Evolutionary conservation across 2,888 invertebrate genomes (phyloP).

Genomic region (Hedya salicella): DNA sequence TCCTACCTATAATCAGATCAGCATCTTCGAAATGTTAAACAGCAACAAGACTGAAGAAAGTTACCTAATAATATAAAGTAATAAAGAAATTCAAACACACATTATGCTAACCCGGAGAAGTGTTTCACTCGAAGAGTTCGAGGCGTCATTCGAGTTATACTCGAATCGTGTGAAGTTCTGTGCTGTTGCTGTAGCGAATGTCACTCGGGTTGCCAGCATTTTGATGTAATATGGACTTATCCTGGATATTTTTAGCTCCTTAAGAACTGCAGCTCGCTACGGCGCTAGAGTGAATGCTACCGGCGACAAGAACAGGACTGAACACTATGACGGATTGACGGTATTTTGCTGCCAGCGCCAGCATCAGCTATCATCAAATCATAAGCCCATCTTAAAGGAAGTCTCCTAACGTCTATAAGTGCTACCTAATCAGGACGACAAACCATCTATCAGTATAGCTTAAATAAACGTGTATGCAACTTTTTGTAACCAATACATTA

Average conservation of each 20-base stretch:
- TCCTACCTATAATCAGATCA: background rate
- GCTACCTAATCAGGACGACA: too few relatives aligned
- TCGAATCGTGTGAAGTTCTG: slow-evolving; percentile 19
- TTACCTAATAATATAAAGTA: slow-evolving; percentile 30
- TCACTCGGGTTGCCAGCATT: slow-evolving; percentile 8
- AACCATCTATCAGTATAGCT: too few relatives aligned
- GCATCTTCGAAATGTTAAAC: background rate
- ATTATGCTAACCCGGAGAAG: slow-evolving; percentile 23
- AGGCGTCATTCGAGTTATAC: slow-evolving; percentile 26
- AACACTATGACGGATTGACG: too few relatives aligned
- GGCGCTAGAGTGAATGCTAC: too few relatives aligned
- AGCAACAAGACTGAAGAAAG: slow-evolving; percentile 12
- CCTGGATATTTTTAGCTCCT: background rate
- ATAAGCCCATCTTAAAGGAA: too few relatives aligned
- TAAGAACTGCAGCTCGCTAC: too few relatives aligned
- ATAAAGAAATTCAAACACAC: slow-evolving; percentile 28
- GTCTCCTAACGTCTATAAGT: too few relatives aligned
- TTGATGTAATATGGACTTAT: slow-evolving; percentile 5
- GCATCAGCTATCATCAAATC: too few relatives aligned
- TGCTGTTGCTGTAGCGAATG: slow-evolving; percentile 20
- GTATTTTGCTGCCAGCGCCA: too few relatives aligned
- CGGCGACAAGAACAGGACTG: too few relatives aligned
- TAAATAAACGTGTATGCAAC: too few relatives aligned
- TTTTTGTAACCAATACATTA: too few relatives aligned
- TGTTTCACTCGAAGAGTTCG: slow-evolving; percentile 17